phyloP scores from a whole-genome alignment of 2,113 vertebrate species.

The Eretmodus cyanostictus region DNA sequence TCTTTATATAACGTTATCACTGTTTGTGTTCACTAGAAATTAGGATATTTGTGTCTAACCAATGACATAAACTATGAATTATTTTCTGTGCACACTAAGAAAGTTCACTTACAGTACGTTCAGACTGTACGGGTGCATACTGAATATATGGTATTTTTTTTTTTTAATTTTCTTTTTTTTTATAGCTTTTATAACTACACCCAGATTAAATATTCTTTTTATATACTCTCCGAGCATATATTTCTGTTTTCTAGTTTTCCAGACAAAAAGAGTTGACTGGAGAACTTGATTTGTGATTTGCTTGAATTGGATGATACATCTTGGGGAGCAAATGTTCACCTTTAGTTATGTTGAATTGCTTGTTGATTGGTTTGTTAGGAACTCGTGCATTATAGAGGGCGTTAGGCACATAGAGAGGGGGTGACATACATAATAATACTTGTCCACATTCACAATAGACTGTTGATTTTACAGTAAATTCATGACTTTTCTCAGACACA shows the following conservation, averaged over 20 bases:
- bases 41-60: not conserved
- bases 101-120: accelerated
- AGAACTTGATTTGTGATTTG: not conserved
- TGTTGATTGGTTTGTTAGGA: not conserved
- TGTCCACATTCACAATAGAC: not conserved
- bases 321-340: not conserved
- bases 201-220: not conserved
- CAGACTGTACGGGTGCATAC: not conserved
- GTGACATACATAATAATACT: not conserved
- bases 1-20: not conserved
- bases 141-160: not conserved
- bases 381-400: not conserved
- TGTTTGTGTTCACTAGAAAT: not conserved
- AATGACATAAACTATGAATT: not conserved
- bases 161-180: not conserved
- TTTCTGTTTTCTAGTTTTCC: not conserved
- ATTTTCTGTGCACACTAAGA: not conserved
- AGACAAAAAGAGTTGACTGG: not conserved
- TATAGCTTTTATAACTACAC: not conserved
- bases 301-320: not conserved
- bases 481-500: not conserved
- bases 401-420: not conserved
- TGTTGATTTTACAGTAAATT: not conserved
- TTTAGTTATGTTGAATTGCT: not conserved
- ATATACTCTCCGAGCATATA: accelerated